phyloP scores from a whole-genome alignment of 1,140 invertebrate genomes.

The Drosophila murphyi region DNA sequence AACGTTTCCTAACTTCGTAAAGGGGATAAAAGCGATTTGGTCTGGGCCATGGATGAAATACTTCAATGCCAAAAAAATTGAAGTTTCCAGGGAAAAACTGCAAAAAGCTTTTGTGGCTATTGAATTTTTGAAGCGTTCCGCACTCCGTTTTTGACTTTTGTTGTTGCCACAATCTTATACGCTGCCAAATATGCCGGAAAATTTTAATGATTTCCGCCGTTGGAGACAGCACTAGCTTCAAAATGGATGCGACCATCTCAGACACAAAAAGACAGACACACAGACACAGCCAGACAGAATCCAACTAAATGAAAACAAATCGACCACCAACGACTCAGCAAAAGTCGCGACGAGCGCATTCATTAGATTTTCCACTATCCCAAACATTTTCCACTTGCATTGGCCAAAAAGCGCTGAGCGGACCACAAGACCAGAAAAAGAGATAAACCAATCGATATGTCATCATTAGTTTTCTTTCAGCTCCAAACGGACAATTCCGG shows the following conservation, averaged over 20 bases:
- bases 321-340: conserved; percentile 54
- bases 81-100: conserved; percentile 49
- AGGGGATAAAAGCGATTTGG: conserved; percentile 66
- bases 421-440: conserved; percentile 3
- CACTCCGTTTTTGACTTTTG: conserved; percentile 20
- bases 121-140: conserved; percentile 52
- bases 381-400: conserved; percentile 21
- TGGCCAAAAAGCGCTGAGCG: conserved; percentile 25
- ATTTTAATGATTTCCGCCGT: conserved; percentile 74
- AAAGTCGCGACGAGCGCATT: conserved; percentile 56
- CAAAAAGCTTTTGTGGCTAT: conserved; percentile 70
- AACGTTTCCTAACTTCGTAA: conserved; percentile 58
- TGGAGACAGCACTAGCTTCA: conserved; percentile 23
- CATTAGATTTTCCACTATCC: conserved; percentile 38
- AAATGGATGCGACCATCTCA: conserved; percentile 6
- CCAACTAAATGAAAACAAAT: conserved; percentile 67
- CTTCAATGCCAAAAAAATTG: conserved; percentile 26
- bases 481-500: conserved; percentile 6
- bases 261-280: conserved; percentile 15
- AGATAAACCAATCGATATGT: conserved; percentile 64
- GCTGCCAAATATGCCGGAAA: conserved; percentile 73
- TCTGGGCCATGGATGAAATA: conserved; percentile 21
- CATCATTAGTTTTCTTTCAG: conserved; percentile 58
- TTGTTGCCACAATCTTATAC: conserved; percentile 38
- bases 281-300: neutral